Evolutionary conservation across 2,113 vertebrate species (phyloP), one percentile per base, ranked within the genome.

Genomic region (Felis chaus): DNA sequence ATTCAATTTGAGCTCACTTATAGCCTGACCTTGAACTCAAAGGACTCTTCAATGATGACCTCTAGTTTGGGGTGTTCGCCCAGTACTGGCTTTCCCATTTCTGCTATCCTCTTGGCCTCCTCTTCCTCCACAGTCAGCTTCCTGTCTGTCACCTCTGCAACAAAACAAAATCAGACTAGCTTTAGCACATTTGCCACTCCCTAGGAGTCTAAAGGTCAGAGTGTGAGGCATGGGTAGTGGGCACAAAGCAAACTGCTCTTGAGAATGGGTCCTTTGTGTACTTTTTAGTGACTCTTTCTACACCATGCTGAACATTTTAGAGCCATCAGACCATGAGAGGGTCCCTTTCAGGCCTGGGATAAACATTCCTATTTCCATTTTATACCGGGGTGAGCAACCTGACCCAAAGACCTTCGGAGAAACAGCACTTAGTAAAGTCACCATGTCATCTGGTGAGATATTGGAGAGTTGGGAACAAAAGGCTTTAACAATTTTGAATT

Each of bases 11-110:
- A 83, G 66, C 61, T 96, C 93, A 93, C 61, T 81, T 63, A 95
- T 96, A 83, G 36, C 97, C 99, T 98, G 97, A 99, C 99, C 99
- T 99, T 99, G 98, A 99, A 99, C 98, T 99, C 99, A 76, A 99
- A 99, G 3, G 99, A 99, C 97, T 99, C 99, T 98, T 99, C 99
- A 92, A 99, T 99, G 98, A 99, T 99, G 97, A 99, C 99, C 98
- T 99, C 99, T 84, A 99, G 98, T 98, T 99, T 99, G 93, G 99
- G 98, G 98, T 99, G 99, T 97, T 99, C 99, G 53, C 99, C 99
- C 71, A 99, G 97, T 85, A 99, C 97, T 4, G 99, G 99, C 94
- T 99, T 99, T 36, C 99, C 99, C 99, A 99, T 99, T 98, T 99
- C 99, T 66, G 99, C 99, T 98, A 99, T 99, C 91, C 99, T 99